Conservation (phyloP, 2,888 invertebrate genomes). For the Apantesis nais region DNA sequence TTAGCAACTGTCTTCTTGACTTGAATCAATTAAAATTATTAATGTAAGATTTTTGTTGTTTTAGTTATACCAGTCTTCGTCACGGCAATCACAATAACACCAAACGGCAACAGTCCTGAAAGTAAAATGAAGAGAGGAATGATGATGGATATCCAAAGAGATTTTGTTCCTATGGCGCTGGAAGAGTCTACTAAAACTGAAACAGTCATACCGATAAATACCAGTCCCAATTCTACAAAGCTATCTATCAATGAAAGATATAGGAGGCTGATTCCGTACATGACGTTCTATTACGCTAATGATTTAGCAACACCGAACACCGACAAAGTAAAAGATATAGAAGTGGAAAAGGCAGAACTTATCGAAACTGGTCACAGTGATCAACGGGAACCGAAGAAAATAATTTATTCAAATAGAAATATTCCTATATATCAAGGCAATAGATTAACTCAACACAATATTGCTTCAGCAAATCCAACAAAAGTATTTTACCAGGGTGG, state of each 20-base stretch:
- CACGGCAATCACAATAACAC: constrained; percentile 75
- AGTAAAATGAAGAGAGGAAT: constrained; percentile 76
- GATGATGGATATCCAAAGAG: constrained; percentile 68
- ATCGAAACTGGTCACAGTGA: constrained; percentile 61
- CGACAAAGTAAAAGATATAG: constrained; percentile 64
- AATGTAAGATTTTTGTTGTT: constrained; percentile 56
- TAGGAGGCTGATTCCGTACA: constrained; percentile 92
- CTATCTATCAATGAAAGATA: constrained; percentile 88
- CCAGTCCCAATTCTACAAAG: constrained; percentile 62
- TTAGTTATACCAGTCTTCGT: constrained; percentile 72
- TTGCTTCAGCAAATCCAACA: constrained; percentile 78
- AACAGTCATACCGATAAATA: constrained; percentile 53
- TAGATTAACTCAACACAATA: constrained; percentile 77
- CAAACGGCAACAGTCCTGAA: constrained; percentile 82
- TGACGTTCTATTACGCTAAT: constrained; percentile 91
- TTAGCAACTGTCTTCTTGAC: background rate
- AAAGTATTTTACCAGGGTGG: constrained; percentile 74
- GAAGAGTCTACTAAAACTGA: constrained; percentile 51
- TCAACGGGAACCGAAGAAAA: constrained; percentile 69
- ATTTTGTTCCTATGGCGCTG: constrained; percentile 61
- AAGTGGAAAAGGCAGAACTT: constrained; percentile 77
- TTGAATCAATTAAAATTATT: background rate
- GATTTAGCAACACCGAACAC: constrained; percentile 80
- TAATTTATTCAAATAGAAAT: constrained; percentile 66
- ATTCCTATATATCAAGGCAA: constrained; percentile 82